A percentile compares a stretch with the other conserved stretches of the same genome.
Conservation (phyloP, 1,140 invertebrate genomes). For the Sarcophaga bullata region DNA sequence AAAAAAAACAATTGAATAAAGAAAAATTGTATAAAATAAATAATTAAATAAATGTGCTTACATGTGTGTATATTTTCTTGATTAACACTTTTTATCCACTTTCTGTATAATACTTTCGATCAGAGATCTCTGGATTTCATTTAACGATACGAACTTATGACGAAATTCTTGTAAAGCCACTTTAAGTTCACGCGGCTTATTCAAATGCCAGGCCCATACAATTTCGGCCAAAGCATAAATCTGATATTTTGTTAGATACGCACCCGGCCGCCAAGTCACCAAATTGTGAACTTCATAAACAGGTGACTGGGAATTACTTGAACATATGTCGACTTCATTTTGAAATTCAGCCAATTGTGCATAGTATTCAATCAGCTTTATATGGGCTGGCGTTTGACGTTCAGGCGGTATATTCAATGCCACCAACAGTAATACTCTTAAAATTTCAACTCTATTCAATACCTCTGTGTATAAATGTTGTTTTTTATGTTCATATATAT, state of each 20-base stretch:
- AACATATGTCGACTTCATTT: conserved; percentile 28
- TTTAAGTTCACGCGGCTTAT: conserved; percentile 56
- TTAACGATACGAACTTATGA: conserved; percentile 50
- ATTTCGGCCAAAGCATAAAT: conserved; percentile 58
- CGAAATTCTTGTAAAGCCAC: conserved; percentile 52
- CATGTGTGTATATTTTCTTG: background rate
- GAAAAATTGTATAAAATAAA: too few species aligned
- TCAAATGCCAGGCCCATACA: conserved; percentile 54
- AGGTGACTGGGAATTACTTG: background rate
- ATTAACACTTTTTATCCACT: conserved; percentile 41
- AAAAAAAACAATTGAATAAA: too few species aligned
- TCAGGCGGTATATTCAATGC: conserved; percentile 59
- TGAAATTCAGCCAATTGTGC: conserved; percentile 54
- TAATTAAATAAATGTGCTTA: background rate
- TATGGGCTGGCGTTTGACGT: conserved; percentile 62
- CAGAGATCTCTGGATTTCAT: conserved; percentile 34
- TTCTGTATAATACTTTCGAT: conserved; percentile 36
- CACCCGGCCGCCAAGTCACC: conserved; percentile 48
- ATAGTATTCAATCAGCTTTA: conserved; percentile 62
- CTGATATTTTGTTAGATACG: conserved; percentile 53
- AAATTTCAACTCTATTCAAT: conserved; percentile 54
- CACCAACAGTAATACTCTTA: conserved; percentile 57
- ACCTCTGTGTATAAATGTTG: conserved; percentile 54
- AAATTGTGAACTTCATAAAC: conserved; percentile 40
- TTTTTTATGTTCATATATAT: conserved; percentile 59